phyloP scores from a whole-genome alignment of 2,888 invertebrate species.

The Dryobotodes eremita region DNA sequence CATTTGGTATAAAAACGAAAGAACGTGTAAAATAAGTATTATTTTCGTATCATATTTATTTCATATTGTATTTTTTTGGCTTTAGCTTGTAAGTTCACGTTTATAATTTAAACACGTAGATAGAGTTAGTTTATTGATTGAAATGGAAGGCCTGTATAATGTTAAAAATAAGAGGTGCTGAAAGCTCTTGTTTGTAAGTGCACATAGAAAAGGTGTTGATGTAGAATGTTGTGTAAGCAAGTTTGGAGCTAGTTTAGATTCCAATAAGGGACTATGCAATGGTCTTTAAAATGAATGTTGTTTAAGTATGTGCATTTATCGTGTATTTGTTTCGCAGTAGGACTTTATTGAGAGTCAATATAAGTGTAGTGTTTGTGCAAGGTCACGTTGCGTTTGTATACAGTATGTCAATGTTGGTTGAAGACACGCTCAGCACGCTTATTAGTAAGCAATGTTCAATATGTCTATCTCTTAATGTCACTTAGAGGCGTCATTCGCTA shows the following conservation, averaged over 20 bases:
- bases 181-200: slow-evolving; percentile 43
- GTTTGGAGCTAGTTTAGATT: slow-evolving; percentile 51
- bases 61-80: slow-evolving; percentile 37
- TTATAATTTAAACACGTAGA: slow-evolving; percentile 27
- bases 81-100: slow-evolving; percentile 48
- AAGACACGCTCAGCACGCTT: slow-evolving; percentile 9
- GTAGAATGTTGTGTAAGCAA: slow-evolving; percentile 25
- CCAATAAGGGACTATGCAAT: slow-evolving; percentile 60
- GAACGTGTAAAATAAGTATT: slow-evolving; percentile 53
- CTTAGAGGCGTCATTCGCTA: neutral
- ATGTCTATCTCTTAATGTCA: neutral
- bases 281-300: slow-evolving; percentile 56
- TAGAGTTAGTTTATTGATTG: slow-evolving; percentile 33
- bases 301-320: slow-evolving; percentile 59
- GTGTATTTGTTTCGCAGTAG: slow-evolving; percentile 45
- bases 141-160: slow-evolving; percentile 53
- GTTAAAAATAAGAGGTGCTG: slow-evolving; percentile 49
- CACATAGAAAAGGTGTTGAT: slow-evolving; percentile 26
- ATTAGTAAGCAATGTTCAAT: neutral
- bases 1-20: slow-evolving; percentile 28
- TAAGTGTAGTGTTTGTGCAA: slow-evolving; percentile 24
- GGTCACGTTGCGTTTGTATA: slow-evolving; percentile 28
- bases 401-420: slow-evolving; percentile 21
- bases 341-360: slow-evolving; percentile 29
- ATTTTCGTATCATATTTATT: slow-evolving; percentile 53